These are phyloP conservation scores for Potamarius usumacintae DNA, from an alignment of 2,113 vertebrate genomes.

Conservation along the genomic window DNA sequence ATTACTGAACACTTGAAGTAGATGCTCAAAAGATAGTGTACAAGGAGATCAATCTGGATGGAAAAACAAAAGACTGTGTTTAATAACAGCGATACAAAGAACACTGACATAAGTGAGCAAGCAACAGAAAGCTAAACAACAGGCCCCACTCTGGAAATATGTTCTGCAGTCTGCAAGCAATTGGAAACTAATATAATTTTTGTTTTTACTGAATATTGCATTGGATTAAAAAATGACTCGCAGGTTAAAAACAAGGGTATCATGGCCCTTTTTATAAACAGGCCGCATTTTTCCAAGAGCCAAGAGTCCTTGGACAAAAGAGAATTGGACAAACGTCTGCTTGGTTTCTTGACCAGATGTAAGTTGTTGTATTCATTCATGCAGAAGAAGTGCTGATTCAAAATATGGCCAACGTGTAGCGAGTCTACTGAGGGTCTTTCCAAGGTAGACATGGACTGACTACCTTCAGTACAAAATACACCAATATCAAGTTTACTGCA, in stretches of 20 bases:
- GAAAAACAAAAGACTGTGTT: slow-evolving; percentile 8
- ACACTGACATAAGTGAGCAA: background rate
- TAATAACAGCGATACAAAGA: slow-evolving; percentile 2
- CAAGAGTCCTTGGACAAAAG: background rate
- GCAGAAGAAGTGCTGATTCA: background rate
- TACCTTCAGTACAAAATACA: background rate
- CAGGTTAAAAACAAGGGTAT: background rate
- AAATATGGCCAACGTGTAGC: background rate
- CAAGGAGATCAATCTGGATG: background rate
- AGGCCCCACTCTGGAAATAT: background rate
- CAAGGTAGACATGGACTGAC: background rate
- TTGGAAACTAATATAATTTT: background rate
- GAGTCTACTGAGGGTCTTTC: background rate
- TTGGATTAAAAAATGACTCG: background rate
- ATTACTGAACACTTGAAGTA: background rate
- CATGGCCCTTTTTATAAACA: background rate
- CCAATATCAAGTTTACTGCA: background rate
- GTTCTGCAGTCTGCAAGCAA: background rate
- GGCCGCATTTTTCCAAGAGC: background rate
- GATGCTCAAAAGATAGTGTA: background rate
- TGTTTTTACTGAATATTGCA: background rate
- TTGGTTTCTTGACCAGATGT: background rate
- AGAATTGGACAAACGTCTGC: background rate
- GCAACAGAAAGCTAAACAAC: slow-evolving; percentile 8
- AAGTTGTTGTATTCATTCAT: background rate